Percentiles rank a stretch among this genome's conserved stretches.
These are phyloP conservation scores for Chaenogobius annularis DNA, from an alignment of 2,113 vertebrate species.

Conservation along the genomic window DNA sequence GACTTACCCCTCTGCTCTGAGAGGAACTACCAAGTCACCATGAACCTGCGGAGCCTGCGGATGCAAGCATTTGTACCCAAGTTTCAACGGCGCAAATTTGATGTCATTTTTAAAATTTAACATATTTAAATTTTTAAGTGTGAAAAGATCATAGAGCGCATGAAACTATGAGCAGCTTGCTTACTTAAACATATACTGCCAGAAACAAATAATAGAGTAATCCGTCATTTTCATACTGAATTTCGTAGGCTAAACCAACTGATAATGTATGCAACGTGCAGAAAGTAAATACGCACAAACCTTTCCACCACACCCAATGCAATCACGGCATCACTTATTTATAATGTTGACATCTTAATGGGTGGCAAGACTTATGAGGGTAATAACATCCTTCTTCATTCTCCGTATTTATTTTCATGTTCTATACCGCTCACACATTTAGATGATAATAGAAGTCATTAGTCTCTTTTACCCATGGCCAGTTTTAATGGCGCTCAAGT, in stretches of 20 bases:
- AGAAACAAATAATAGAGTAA: neutral
- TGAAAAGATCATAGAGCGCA: too few species aligned
- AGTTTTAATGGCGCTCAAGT: constrained; percentile 49
- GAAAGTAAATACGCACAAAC: neutral
- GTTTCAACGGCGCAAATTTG: too few species aligned
- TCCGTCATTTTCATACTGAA: neutral
- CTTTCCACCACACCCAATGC: neutral
- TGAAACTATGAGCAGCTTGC: neutral
- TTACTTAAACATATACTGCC: neutral
- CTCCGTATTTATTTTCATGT: constrained; percentile 22
- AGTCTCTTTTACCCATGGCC: constrained; percentile 35
- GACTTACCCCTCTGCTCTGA: too few species aligned
- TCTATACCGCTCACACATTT: constrained; percentile 27
- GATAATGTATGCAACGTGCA: neutral
- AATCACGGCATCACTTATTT: constrained; percentile 32
- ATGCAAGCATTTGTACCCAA: too few species aligned
- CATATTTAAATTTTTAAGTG: too few species aligned
- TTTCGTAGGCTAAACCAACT: neutral
- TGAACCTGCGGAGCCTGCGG: too few species aligned
- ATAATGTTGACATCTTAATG: constrained; percentile 37
- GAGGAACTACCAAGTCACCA: too few species aligned
- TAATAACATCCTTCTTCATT: constrained; percentile 40
- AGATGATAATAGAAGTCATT: constrained; percentile 52
- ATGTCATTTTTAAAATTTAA: too few species aligned
- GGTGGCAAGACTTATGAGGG: constrained; percentile 44